A percentile compares a stretch with the other conserved stretches of the same genome.
Conservation (phyloP, 1,140 invertebrate species). For the Drosophila santomea region DNA sequence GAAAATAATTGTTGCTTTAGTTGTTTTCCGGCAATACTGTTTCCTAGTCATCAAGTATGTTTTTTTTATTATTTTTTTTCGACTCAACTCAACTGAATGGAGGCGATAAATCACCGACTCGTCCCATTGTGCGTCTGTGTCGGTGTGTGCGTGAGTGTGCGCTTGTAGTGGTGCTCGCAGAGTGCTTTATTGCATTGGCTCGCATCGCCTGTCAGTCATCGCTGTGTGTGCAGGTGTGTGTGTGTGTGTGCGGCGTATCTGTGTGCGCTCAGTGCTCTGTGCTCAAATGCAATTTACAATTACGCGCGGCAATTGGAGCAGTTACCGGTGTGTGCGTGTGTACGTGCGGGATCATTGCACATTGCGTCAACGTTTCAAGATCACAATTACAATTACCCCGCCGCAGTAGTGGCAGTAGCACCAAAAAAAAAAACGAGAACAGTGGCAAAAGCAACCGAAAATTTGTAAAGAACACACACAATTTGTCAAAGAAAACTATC, state of each 20-base stretch:
- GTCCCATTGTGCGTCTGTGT: conserved; percentile 66
- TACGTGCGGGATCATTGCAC: conserved; percentile 77
- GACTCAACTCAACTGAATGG: neutral
- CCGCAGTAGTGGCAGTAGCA: neutral
- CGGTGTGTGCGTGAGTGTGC: neutral
- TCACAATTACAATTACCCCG: conserved; percentile 58
- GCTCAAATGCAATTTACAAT: conserved; percentile 81
- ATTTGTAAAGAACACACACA: conserved; percentile 3
- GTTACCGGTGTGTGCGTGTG: conserved; percentile 36
- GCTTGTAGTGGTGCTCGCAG: conserved; percentile 4
- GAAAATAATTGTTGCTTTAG: neutral
- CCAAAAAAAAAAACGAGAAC: conserved; percentile 34
- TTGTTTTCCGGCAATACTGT: neutral
- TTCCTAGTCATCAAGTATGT: neutral
- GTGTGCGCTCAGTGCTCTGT: conserved; percentile 35
- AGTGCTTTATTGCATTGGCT: conserved; percentile 24
- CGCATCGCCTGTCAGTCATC: conserved; percentile 56
- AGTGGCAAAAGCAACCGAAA: conserved; percentile 31
- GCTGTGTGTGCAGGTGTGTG: conserved; percentile 29
- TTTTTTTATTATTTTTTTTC: neutral
- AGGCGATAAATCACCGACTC: conserved; percentile 22
- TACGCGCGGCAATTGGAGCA: conserved; percentile 62
- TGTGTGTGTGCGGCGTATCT: conserved; percentile 18
- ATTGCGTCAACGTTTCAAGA: conserved; percentile 82
- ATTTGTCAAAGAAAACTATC: conserved; percentile 46